phyloP scores from a whole-genome alignment of 2,888 invertebrate genomes.

The Dicyrtomina minuta region DNA sequence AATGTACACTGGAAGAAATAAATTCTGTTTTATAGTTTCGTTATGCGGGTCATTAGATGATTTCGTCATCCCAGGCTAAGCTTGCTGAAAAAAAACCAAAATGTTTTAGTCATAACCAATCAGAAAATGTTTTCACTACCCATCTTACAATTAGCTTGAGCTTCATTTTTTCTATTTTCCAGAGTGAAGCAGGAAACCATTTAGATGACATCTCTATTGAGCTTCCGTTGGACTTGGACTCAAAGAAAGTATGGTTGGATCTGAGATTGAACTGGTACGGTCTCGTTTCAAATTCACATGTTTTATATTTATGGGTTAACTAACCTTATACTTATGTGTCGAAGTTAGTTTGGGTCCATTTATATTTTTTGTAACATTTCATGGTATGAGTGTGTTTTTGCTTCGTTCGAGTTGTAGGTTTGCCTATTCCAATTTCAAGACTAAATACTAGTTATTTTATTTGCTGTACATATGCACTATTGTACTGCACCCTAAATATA shows the following conservation, averaged over 20 bases:
- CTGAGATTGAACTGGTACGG: slow-evolving; percentile 66
- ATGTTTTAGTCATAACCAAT: background rate
- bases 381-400: too few relatives aligned
- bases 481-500: too few relatives aligned
- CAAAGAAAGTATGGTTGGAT: slow-evolving; percentile 60
- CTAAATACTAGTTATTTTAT: too few relatives aligned
- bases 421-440: too few relatives aligned
- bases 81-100: background rate
- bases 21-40: background rate
- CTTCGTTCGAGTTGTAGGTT: too few relatives aligned
- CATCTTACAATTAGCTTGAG: too few relatives aligned
- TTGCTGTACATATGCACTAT: too few relatives aligned
- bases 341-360: background rate
- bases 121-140: too few relatives aligned
- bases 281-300: background rate
- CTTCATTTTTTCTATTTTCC: slow-evolving; percentile 1
- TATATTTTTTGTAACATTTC: background rate
- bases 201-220: slow-evolving; percentile 34
- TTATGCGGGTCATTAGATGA: background rate
- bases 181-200: slow-evolving; percentile 30
- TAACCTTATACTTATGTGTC: background rate
- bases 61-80: background rate
- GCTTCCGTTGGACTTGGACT: slow-evolving; percentile 34
- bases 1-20: background rate
- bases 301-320: background rate